Base-by-base conservation (phyloP, 2,888 invertebrate species). In the Nemurella pictetii region DNA sequence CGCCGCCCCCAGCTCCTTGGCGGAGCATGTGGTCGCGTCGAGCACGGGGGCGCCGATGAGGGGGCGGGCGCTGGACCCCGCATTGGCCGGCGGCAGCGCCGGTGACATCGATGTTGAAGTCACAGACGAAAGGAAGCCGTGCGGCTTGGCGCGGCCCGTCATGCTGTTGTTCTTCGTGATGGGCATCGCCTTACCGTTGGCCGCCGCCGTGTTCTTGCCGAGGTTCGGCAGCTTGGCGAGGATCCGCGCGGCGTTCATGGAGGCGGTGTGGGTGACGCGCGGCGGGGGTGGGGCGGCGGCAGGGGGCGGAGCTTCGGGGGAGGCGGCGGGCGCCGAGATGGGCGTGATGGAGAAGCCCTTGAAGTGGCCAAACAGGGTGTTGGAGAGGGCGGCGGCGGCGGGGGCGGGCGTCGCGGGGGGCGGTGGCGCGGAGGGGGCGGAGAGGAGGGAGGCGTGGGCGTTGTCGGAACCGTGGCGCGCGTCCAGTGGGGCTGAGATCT, bases 281-380 rank as follows among this genome's bases (percentile, higher is more conserved):
- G 85, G 84, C 36, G 86, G 83, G 74, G 85, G 32, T 15, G 84
- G 78, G 72, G 86, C 78, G 27, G 86, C 55, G 27, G 83, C 86
- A 25, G 84, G 75, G 28, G 85, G 36, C 29, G 86, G 78, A n/a
- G 83, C 75, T 32, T 81, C 55, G 30, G 35, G 30, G 12, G 75
- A 9, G 12, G 84, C 30, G 35, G 83, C 26, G 7, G 82, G 72
- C 88, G 91, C 92, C 55, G 92, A 92, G 0, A 94, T 91, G 0
- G 95, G 95, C 0, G 94, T 92, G 78, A 97, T 92, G 0, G 95
- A 94, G 90, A 97, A 97, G 0, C 97, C 97, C 90, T 96, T 96
- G 91, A 96, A 96, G 88, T 96, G 95, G 0, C 97, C 97, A 89
- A 96, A 96, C 90, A 97, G 94, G 88, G 94, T 94, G 86, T 90